Base-by-base conservation (phyloP, 2,888 invertebrate genomes). In the Zaprionus obscuricornis region DNA sequence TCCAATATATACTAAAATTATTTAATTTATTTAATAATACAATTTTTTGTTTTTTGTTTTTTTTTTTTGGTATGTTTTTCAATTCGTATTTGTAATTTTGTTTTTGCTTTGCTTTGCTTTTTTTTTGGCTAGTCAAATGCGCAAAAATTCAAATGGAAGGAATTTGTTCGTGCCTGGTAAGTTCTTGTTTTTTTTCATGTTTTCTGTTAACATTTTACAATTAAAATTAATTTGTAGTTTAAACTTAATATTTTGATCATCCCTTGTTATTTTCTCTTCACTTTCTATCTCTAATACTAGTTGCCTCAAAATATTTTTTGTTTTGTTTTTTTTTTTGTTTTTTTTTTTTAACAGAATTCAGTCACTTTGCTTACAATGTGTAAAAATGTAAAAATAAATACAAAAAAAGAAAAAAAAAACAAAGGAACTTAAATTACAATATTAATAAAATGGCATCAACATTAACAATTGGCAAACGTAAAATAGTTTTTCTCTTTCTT, bases 291-390 rank as follows among this genome's bases (percentile, higher is more conserved):
- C 47, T 70, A 46, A 43, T 27, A 31, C 73, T 68, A 73, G 55
- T 78, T 78, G 58, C 63, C 36, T 82, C 71, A 77, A 81, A 82
- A 78, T 68, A 83, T 69, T n/a, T n/a, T n/a, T n/a, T n/a, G n/a
- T n/a, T n/a, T n/a, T n/a, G n/a, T n/a, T n/a, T n/a, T n/a, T n/a
- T n/a, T n/a, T n/a, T n/a, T n/a, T n/a, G n/a, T n/a, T n/a, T n/a
- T n/a, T n/a, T n/a, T n/a, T n/a, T n/a, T n/a, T 77, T 74, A 88
- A 88, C 74, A 83, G 86, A 79, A 86, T 84, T 87, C 88, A 87
- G 86, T 87, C 86, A 63, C 68, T 74, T 85, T 70, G 39, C 74
- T 18, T 17, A 31, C 14, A n/a, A 8, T 34, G 13, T n/a, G n/a
- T n/a, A n/a, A n/a, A n/a, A n/a, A n/a, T n/a, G n/a, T n/a, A n/a